Percentiles rank a stretch among this genome's conserved stretches.
These are phyloP conservation scores for Drosophila orena DNA, from an alignment of 1,140 invertebrate genomes.

Conservation along the genomic window DNA sequence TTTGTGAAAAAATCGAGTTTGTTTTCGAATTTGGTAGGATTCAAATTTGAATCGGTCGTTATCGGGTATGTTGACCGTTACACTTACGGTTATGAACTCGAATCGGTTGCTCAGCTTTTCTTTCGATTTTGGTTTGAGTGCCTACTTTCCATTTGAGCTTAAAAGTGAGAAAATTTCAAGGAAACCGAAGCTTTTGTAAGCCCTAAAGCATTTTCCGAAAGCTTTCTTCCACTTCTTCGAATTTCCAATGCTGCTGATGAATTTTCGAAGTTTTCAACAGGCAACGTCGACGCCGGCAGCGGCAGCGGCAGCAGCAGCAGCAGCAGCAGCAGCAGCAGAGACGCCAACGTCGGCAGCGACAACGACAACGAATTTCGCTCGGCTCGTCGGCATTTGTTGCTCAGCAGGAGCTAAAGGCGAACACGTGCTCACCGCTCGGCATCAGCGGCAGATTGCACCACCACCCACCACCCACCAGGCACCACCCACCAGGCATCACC, in stretches of 20 bases:
- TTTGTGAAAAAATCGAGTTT: not conserved
- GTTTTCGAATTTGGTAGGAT: too few species aligned
- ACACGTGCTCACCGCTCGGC: slow-evolving; percentile 65
- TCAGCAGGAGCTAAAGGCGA: slow-evolving; percentile 40
- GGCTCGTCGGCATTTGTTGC: slow-evolving; percentile 71
- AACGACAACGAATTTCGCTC: slow-evolving; percentile 17
- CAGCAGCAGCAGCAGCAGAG: slow-evolving; percentile 9
- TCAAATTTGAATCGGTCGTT: not conserved
- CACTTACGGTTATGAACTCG: not conserved
- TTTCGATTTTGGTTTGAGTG: not conserved
- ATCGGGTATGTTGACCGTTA: not conserved
- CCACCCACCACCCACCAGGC: not conserved
- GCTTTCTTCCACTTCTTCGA: slow-evolving; percentile 45
- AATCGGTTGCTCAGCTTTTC: not conserved
- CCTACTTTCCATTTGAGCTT: not conserved
- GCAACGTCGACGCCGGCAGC: slow-evolving; percentile 40
- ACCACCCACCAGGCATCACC: not conserved
- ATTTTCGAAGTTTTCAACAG: slow-evolving; percentile 79
- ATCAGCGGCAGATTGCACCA: slow-evolving; percentile 42
- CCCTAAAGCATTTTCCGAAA: slow-evolving; percentile 12
- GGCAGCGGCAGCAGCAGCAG: not conserved
- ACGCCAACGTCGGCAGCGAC: slow-evolving; percentile 13
- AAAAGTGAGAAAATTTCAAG: not conserved
- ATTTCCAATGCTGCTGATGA: slow-evolving; percentile 58
- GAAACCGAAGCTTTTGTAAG: slow-evolving; percentile 2